Base-by-base conservation (phyloP, 92 coral and sea anemone genomes). In the Epizoanthus ramosus region DNA sequence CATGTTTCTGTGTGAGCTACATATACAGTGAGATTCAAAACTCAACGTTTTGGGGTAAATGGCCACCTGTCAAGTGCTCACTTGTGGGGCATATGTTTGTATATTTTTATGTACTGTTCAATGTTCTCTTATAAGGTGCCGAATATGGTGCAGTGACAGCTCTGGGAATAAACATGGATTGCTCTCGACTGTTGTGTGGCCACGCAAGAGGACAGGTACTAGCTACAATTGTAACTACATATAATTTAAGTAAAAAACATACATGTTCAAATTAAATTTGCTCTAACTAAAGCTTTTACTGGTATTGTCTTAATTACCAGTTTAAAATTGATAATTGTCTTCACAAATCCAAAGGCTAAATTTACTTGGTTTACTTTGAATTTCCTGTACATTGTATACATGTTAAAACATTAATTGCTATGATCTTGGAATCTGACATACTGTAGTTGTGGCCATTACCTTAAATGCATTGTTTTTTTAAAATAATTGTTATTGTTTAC, bases 71-170 rank as follows among this genome's bases (percentile, higher is more conserved):
- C 23, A 19, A 8, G 12, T 13, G 15, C 10, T 22, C 10, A 64
- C 14, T 64, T 64, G 35, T 22, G 21, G 35, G 25, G 35, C 70
- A 64, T 22, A 16, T 10, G 17, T 3, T 22, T 64, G 14, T 21
- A 41, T 65, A 43, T 10, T 3, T 37, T 1, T 8, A 24, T 43
- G 18, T 22, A 22, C 24, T 19, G 22, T 61, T 39, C 23, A 28
- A 3, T 24, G 43, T 16, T 31, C 33, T 16, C 15, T 28, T 79
- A 31, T 10, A 47, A 95, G 98, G 98, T 73, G 98, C 94, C 9
- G 98, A 95, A 75, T 95, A 95, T 88, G 98, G 98, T 43, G 98
- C 98, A 3, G 98, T 95, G 28, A 95, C 98, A 17, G 98, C 98
- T 57, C 83, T 95, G 57, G 98, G 98, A 47, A 95, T 95, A 75